Conservation (phyloP, 1,140 invertebrate genomes). For the Microplitis demolitor region DNA sequence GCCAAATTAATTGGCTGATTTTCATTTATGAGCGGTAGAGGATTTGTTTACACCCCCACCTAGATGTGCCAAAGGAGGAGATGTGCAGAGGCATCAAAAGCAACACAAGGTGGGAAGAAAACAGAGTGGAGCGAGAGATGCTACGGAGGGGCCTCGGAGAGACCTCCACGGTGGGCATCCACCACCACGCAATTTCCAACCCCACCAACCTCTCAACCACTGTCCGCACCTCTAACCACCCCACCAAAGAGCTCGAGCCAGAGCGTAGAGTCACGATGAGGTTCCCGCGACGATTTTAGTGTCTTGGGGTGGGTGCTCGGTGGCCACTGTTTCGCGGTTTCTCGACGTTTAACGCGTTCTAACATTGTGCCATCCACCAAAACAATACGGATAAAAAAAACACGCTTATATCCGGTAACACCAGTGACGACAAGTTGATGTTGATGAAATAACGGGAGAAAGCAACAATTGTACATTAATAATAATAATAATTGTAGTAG, state of each 20-base stretch:
- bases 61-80: conserved; percentile 47
- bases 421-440: background rate
- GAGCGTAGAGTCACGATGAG: conserved; percentile 55
- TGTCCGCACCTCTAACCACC: conserved; percentile 61
- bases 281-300: conserved; percentile 61
- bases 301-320: conserved; percentile 61
- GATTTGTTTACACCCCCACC: conserved; percentile 59
- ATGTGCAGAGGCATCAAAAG: conserved; percentile 24
- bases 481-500: too few relatives aligned
- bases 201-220: conserved; percentile 62
- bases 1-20: background rate
- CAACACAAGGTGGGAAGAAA: conserved; percentile 46
- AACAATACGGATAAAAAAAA: background rate
- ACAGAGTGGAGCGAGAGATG: conserved; percentile 31
- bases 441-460: background rate
- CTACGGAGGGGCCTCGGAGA: conserved; percentile 43
- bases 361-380: conserved; percentile 25
- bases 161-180: conserved; percentile 44
- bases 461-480: background rate
- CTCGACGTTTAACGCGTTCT: conserved; percentile 14
- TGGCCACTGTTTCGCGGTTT: conserved; percentile 48
- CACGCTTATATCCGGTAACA: background rate
- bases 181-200: conserved; percentile 63
- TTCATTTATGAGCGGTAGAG: background rate
- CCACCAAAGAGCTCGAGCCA: conserved; percentile 57